Conservation (phyloP, 2,113 vertebrate species). For the Abramis brama region DNA sequence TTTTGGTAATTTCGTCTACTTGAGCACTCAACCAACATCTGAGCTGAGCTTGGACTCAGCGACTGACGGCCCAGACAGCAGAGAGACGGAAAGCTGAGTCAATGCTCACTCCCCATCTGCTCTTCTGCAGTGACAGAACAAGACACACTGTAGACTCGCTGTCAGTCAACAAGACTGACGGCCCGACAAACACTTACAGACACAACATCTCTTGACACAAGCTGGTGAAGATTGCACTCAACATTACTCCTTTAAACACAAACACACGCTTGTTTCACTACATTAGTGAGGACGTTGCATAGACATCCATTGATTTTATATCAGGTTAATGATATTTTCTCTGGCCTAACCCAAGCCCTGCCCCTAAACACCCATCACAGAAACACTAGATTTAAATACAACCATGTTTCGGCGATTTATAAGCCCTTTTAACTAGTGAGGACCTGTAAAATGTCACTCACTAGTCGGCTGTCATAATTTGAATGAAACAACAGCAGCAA, state of each 20-base stretch:
- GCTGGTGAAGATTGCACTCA: background rate
- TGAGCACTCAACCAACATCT: background rate
- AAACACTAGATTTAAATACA: too few species aligned
- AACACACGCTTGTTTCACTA: background rate
- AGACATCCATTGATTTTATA: too few species aligned
- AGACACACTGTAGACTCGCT: background rate
- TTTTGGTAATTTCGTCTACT: background rate
- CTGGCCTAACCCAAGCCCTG: too few species aligned
- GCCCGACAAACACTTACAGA: conserved; percentile 15
- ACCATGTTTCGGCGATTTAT: too few species aligned
- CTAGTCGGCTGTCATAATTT: too few species aligned
- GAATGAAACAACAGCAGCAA: background rate
- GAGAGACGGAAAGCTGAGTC: conserved; percentile 28
- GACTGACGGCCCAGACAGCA: background rate
- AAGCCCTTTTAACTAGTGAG: too few species aligned
- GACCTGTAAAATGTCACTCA: too few species aligned
- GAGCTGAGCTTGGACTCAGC: background rate
- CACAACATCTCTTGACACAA: background rate
- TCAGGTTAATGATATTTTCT: too few species aligned
- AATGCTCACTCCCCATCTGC: conserved; percentile 43
- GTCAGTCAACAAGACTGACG: conserved; percentile 19
- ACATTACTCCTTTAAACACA: background rate
- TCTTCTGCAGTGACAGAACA: conserved; percentile 1
- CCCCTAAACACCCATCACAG: too few species aligned
- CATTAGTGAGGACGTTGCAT: too few species aligned